phyloP scores from a whole-genome alignment of 2,888 invertebrate genomes.

The Agonopterix heracliana region DNA sequence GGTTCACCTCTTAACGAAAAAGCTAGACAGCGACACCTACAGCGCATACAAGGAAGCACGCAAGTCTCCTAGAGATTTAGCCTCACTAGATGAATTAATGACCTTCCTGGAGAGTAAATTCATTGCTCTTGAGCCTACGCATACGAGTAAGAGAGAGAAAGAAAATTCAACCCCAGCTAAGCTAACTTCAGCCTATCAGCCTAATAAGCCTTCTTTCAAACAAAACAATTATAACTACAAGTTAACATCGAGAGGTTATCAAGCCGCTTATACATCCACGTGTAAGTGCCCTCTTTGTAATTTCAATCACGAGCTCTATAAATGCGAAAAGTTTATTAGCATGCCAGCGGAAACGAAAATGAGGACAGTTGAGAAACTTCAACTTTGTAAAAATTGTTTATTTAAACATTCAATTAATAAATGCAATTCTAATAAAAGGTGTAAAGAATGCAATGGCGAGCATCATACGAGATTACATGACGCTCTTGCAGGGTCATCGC shows the following conservation, averaged over 20 bases:
- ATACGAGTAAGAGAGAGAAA: not conserved
- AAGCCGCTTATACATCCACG: too few species aligned
- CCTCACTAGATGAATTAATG: slow-evolving; percentile 5
- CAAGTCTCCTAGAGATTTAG: slow-evolving; percentile 5
- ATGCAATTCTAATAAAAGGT: too few species aligned
- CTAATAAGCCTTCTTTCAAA: not conserved
- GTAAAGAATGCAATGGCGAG: too few species aligned
- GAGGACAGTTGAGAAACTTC: too few species aligned
- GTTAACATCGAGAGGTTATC: not conserved
- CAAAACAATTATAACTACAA: not conserved
- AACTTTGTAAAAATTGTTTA: too few species aligned
- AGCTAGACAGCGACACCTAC: slow-evolving; percentile 14
- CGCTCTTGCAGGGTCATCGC: too few species aligned
- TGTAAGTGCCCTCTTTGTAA: too few species aligned
- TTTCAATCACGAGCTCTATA: too few species aligned
- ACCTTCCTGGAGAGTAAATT: slow-evolving; percentile 11
- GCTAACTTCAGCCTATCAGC: not conserved
- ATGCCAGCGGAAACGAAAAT: too few species aligned
- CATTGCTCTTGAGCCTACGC: slow-evolving; percentile 6
- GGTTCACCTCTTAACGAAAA: slow-evolving; percentile 12
- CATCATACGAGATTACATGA: too few species aligned
- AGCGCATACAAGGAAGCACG: slow-evolving; percentile 9
- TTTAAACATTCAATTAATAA: not conserved
- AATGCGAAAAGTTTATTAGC: too few species aligned
- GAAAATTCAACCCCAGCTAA: not conserved